Evolutionary conservation across 2,888 invertebrate species (phyloP), one percentile per base, ranked within the genome.

Genomic region (Bursaphelenchus okinawaensis): DNA sequence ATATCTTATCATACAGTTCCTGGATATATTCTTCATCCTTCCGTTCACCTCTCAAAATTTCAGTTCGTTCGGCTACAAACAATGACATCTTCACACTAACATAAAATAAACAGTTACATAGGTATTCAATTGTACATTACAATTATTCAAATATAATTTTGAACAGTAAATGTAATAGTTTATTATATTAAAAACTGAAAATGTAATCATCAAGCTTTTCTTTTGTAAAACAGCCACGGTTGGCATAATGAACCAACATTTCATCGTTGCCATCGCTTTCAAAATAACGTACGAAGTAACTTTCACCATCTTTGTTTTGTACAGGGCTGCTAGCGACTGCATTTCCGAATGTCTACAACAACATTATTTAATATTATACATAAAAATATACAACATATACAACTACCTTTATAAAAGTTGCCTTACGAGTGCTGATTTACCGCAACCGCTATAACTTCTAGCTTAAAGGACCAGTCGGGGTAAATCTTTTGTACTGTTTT

Each of bases 21-120:
- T 67, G 69, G 8, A 78, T 59, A 55, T 74, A 73, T 62, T 77
- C 80, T 7, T 80, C 78, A 63, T 81, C 81, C 58, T 78, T 67
- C 22, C 75, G 52, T 19, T 74, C 73, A 0, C 76, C 68, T 26
- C 76, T 68, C 27, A 81, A 73, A n/a, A 80, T 76, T 65, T 81
- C 81, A 8, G 75, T 73, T 23, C 73, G 69, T 60, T 80, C 81
- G 1, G 69, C 69, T 4, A 54, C 28, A 40, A 61, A 62, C 24
- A 19, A 20, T n/a, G 55, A 9, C 62, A 62, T 62, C 24, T 31
- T 23, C 7, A 52, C 26, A 22, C 26, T 68, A 59, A 29, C 26
- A 52, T 1, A 0, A 7, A 24, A 7, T 59, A 19, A 7, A 7
- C 9, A 8, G 0, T 9, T 22, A 59, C 19, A 23, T 2, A 59